Percentiles rank a stretch among this genome's conserved stretches.
Evolutionary conservation across 2,888 invertebrate genomes (phyloP).

Genomic region (Cheilosia impressa): DNA sequence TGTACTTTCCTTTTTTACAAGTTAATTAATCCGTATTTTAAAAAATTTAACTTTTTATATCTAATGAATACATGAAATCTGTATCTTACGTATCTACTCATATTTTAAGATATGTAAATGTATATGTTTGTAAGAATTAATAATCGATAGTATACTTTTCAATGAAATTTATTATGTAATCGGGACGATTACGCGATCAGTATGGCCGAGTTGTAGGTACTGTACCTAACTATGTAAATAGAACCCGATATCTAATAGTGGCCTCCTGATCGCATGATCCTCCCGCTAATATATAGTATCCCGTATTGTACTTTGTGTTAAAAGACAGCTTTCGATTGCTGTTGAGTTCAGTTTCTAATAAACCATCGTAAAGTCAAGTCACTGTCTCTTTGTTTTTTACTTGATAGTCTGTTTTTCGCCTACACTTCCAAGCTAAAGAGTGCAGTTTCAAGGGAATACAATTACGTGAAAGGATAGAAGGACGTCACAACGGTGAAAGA

Average conservation of each 20-base stretch:
- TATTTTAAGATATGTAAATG: slow-evolving; percentile 3
- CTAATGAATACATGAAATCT: not conserved
- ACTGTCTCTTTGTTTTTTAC: too few species aligned
- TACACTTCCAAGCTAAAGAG: too few species aligned
- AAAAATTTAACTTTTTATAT: slow-evolving; percentile 3
- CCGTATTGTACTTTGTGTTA: not conserved
- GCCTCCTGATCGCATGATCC: slow-evolving; percentile 6
- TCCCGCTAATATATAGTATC: not conserved
- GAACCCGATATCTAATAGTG: slow-evolving; percentile 1
- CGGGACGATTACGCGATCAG: slow-evolving; percentile 42
- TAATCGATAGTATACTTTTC: slow-evolving; percentile 18
- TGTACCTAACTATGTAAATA: slow-evolving; percentile 1
- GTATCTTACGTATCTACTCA: not conserved
- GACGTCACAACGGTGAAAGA: too few species aligned
- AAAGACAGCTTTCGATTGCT: not conserved
- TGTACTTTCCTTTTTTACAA: not conserved
- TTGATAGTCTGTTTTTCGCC: too few species aligned
- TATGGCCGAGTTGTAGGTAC: slow-evolving; percentile 45
- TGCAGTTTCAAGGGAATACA: too few species aligned
- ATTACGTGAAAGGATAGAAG: too few species aligned
- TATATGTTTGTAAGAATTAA: slow-evolving; percentile 10
- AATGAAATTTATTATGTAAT: slow-evolving; percentile 11
- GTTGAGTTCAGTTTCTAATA: too few species aligned
- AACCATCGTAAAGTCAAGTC: too few species aligned
- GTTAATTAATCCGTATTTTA: not conserved